A percentile compares a stretch with the other conserved stretches of the same genome.
Conservation (phyloP, 2,113 vertebrate species). For the Verasper variegatus region DNA sequence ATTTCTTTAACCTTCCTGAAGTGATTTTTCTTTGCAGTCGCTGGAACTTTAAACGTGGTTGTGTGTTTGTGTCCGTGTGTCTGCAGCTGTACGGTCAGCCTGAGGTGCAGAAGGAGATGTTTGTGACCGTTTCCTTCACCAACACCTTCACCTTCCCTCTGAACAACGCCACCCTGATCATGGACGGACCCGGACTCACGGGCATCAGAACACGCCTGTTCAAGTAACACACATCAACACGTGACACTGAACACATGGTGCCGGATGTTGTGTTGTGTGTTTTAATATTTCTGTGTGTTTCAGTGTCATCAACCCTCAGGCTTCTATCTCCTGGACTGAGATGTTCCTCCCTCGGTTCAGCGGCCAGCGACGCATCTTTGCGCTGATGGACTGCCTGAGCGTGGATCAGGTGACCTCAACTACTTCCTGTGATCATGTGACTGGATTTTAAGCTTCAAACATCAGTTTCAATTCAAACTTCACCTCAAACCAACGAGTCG, state of each 20-base stretch:
- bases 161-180: conserved; percentile 67
- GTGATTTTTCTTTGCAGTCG: too few species aligned
- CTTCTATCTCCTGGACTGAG: conserved; percentile 82
- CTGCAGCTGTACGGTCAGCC: conserved; percentile 36
- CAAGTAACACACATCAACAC: conserved; percentile 69
- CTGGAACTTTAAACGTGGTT: too few species aligned
- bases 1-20: too few species aligned
- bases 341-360: conserved; percentile 70
- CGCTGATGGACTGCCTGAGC: conserved; percentile 77
- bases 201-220: conserved; percentile 72
- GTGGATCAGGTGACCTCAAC: conserved; percentile 73
- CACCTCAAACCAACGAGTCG: too few species aligned
- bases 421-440: not conserved
- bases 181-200: conserved; percentile 85
- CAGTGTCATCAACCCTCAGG: conserved; percentile 38
- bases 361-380: conserved; percentile 81
- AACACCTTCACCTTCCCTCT: conserved; percentile 83
- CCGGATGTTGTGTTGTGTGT: not conserved
- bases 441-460: too few species aligned
- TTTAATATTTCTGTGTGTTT: conserved; percentile 8
- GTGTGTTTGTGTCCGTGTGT: not conserved
- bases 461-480: too few species aligned
- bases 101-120: conserved; percentile 57
- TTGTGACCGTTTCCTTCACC: conserved; percentile 84
- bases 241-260: not conserved